phyloP scores from a whole-genome alignment of 2,888 invertebrate species.

The Epinotia bilunana region DNA sequence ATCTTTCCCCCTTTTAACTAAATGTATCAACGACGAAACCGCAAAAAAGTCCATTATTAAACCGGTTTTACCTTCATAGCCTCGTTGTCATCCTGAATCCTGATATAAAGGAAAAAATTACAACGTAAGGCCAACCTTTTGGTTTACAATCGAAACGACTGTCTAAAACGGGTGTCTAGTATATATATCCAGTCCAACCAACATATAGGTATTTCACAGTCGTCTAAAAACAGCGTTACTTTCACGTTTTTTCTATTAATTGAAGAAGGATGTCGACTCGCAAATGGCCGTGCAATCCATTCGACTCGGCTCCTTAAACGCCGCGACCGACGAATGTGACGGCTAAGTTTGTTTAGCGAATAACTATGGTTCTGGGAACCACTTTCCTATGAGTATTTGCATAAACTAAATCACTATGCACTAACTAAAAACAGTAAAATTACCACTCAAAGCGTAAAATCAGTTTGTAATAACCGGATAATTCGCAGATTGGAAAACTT shows the following conservation, averaged over 20 bases:
- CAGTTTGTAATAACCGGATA: not conserved
- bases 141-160: no score
- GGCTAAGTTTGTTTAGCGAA: constrained; percentile 28
- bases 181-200: no score
- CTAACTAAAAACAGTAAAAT: constrained; percentile 3
- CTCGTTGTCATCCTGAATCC: no score
- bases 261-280: constrained; percentile 18
- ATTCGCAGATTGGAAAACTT: not conserved
- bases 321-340: constrained; percentile 21
- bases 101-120: no score
- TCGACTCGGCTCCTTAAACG: constrained; percentile 16
- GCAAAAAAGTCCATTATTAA: no score
- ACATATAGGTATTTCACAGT: not conserved
- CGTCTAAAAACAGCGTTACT: not conserved
- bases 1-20: no score
- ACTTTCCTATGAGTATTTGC: constrained; percentile 28
- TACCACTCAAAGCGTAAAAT: not conserved
- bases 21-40: no score
- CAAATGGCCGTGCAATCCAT: constrained; percentile 15
- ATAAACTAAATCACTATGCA: constrained; percentile 12
- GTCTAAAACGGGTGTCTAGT: no score
- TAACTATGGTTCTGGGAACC: constrained; percentile 24
- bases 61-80: no score
- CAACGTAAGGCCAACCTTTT: no score
- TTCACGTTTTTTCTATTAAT: constrained; percentile 13